A percentile compares a stretch with the other conserved stretches of the same genome.
These are phyloP conservation scores for Papilio gigon DNA, from an alignment of 2,888 invertebrate species.

Conservation along the genomic window DNA sequence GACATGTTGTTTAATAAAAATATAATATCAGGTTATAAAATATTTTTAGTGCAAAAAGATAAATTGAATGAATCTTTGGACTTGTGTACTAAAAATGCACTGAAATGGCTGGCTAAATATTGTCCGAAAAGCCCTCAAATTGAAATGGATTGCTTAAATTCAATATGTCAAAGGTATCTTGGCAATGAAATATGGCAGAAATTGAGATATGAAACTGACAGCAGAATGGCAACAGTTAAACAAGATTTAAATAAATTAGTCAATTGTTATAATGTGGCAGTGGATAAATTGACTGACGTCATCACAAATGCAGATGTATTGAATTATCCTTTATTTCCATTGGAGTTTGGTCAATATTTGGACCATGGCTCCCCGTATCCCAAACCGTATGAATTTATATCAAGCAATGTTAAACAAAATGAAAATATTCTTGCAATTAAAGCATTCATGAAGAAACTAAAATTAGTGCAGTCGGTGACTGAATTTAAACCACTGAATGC, in stretches of 20 bases:
- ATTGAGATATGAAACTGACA: constrained; percentile 67
- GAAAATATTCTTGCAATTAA: constrained; percentile 78
- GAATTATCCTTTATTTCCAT: constrained; percentile 84
- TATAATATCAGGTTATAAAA: constrained; percentile 66
- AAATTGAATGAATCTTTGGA: constrained; percentile 62
- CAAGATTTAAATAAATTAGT: constrained; percentile 83
- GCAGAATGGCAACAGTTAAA: constrained; percentile 71
- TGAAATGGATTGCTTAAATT: constrained; percentile 81
- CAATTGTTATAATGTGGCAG: constrained; percentile 85
- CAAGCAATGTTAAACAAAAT: constrained; percentile 81
- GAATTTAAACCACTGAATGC: constrained; percentile 73
- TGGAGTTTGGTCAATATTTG: constrained; percentile 83
- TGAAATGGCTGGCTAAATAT: constrained; percentile 79
- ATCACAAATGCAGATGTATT: constrained; percentile 83
- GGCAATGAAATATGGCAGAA: constrained; percentile 85
- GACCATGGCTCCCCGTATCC: constrained; percentile 79
- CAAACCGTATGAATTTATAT: constrained; percentile 86
- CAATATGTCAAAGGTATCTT: constrained; percentile 81
- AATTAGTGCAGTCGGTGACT: constrained; percentile 76
- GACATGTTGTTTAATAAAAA: constrained; percentile 56
- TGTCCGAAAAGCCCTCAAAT: constrained; percentile 77
- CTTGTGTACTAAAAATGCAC: constrained; percentile 63
- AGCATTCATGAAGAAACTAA: constrained; percentile 78
- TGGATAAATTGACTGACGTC: constrained; percentile 83
- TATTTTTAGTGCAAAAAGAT: constrained; percentile 60